A percentile compares a stretch with the other conserved stretches of the same genome.
Conservation (phyloP, 2,797 vertebrate genomes). For the Capromys pilorides region DNA sequence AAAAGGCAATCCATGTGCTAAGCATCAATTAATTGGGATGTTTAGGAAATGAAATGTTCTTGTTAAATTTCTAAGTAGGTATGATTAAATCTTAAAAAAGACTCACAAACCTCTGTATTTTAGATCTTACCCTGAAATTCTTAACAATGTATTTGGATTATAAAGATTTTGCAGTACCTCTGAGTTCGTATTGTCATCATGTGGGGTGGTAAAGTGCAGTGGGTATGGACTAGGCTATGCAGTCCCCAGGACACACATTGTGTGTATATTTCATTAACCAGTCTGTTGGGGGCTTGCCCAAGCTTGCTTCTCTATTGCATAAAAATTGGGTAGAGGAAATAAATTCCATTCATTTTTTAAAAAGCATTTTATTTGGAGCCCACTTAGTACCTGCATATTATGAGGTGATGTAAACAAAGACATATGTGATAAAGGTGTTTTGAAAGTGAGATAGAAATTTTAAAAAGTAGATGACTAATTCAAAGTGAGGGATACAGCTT, state of each 20-base stretch:
- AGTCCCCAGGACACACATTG: not conserved
- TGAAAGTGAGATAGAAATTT: slow-evolving; percentile 12
- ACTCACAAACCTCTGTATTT: slow-evolving; percentile 47
- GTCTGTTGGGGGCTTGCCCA: not conserved
- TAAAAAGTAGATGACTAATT: not conserved
- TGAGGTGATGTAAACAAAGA: not conserved
- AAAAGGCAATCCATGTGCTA: slow-evolving; percentile 71
- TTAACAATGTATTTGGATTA: slow-evolving; percentile 61
- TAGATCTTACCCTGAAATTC: slow-evolving; percentile 52
- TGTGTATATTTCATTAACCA: slow-evolving; percentile 16
- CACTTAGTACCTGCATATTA: not conserved
- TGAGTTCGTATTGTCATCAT: not conserved
- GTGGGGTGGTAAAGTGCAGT: not conserved
- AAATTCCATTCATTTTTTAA: not conserved
- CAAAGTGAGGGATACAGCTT: not conserved
- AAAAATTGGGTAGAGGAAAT: slow-evolving; percentile 31
- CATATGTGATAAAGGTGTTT: slow-evolving; percentile 37
- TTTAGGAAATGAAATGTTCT: slow-evolving; percentile 67
- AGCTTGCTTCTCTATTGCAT: not conserved
- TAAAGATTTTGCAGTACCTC: slow-evolving; percentile 38
- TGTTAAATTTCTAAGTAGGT: slow-evolving; percentile 66
- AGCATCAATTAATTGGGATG: slow-evolving; percentile 71
- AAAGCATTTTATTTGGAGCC: slow-evolving; percentile 9
- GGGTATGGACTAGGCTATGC: not conserved
- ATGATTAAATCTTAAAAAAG: slow-evolving; percentile 65